phyloP scores from a whole-genome alignment of 1,140 invertebrate genomes.

The Mya arenaria region DNA sequence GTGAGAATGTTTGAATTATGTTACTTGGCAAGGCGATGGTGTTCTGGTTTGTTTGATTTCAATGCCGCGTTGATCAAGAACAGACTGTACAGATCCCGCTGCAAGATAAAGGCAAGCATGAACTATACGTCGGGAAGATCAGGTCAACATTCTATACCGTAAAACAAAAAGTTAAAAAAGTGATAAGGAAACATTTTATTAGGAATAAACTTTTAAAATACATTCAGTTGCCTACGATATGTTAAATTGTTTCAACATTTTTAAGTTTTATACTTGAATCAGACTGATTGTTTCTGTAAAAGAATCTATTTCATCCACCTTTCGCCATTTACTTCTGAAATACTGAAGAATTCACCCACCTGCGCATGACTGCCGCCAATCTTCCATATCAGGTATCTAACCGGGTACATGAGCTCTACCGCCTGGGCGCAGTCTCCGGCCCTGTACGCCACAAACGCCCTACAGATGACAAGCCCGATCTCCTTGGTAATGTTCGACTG shows the following conservation, averaged over 20 bases:
- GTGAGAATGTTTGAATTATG: too few relatives aligned
- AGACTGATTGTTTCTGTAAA: too few relatives aligned
- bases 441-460: slow-evolving; percentile 79
- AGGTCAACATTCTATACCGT: too few relatives aligned
- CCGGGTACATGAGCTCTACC: slow-evolving; percentile 80
- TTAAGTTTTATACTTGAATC: too few relatives aligned
- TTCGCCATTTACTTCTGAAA: neutral
- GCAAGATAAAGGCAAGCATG: neutral
- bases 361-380: slow-evolving; percentile 84
- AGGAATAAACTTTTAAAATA: too few relatives aligned
- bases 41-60: slow-evolving; percentile 59
- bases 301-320: too few relatives aligned
- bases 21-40: slow-evolving; percentile 64
- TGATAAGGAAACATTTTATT: too few relatives aligned
- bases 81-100: slow-evolving; percentile 70
- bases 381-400: slow-evolving; percentile 79
- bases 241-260: too few relatives aligned
- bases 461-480: slow-evolving; percentile 72
- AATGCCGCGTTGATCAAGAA: slow-evolving; percentile 70
- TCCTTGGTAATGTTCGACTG: slow-evolving; percentile 64
- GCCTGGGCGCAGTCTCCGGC: slow-evolving; percentile 75
- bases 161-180: too few relatives aligned
- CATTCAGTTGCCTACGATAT: too few relatives aligned
- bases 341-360: slow-evolving; percentile 63
- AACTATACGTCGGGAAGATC: too few relatives aligned